A percentile compares a stretch with the other conserved stretches of the same genome.
These are phyloP conservation scores for Pterobdella sp. DNA, from an alignment of 2,888 invertebrate genomes.

Conservation along the genomic window DNA sequence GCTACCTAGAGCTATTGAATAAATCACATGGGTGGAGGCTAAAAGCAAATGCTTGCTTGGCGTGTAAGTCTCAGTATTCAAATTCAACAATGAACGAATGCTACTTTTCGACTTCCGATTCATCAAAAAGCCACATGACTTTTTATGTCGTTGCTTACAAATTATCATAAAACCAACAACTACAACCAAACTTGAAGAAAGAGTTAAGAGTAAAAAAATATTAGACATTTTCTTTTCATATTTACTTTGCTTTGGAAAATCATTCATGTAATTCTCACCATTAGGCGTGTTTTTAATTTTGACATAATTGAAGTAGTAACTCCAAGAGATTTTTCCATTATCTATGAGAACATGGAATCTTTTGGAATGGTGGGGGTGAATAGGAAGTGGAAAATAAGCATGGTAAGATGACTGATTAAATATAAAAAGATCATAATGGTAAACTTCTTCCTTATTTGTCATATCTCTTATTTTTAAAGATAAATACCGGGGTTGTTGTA, in stretches of 20 bases:
- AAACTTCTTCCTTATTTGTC: conserved; percentile 10
- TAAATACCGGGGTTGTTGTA: conserved; percentile 9
- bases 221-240: too few species aligned
- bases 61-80: neutral
- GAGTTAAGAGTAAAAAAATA: too few species aligned
- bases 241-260: too few species aligned
- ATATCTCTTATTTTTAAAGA: conserved; percentile 11
- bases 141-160: too few species aligned
- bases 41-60: neutral
- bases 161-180: too few species aligned
- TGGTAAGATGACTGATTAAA: neutral
- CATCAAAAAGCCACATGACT: neutral
- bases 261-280: too few species aligned
- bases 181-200: too few species aligned
- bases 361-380: neutral
- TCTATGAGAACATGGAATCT: conserved; percentile 17
- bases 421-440: conserved; percentile 16
- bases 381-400: neutral
- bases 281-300: neutral
- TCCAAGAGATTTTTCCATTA: neutral
- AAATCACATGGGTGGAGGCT: neutral
- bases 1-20: neutral
- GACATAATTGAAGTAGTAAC: neutral
- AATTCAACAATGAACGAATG: neutral
- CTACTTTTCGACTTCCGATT: neutral